Conservation (phyloP, 2,113 vertebrate genomes). For the Clarias gariepinus region DNA sequence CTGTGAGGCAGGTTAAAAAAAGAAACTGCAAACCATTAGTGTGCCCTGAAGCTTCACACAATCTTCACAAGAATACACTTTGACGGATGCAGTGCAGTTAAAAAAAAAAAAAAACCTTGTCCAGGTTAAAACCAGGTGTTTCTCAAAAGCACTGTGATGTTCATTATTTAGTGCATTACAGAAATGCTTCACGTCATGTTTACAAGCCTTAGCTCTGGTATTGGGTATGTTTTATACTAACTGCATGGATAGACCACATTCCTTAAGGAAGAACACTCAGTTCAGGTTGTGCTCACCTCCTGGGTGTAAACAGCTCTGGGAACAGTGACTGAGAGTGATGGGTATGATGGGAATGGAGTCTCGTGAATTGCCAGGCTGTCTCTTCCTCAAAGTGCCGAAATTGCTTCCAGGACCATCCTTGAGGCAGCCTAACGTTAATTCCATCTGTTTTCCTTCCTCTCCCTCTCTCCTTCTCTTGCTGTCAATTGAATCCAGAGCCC, state of each 20-base stretch:
- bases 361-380: constrained; percentile 18
- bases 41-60: constrained; percentile 8
- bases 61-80: neutral
- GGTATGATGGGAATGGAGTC: constrained; percentile 13
- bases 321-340: neutral
- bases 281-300: neutral
- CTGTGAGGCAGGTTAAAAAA: constrained; percentile 46
- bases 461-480: constrained; percentile 15
- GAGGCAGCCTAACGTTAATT: constrained; percentile 43
- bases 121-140: constrained; percentile 25
- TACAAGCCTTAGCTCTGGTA: neutral
- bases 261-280: neutral
- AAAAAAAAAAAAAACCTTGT: constrained; percentile 5
- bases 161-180: neutral
- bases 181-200: neutral
- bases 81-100: constrained; percentile 1
- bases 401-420: constrained; percentile 50
- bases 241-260: neutral
- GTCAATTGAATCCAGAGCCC: constrained; percentile 47
- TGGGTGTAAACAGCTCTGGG: neutral
- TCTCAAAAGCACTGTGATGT: constrained; percentile 2
- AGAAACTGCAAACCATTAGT: constrained; percentile 41
- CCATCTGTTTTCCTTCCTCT: constrained; percentile 42
- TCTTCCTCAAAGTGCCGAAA: constrained; percentile 42
- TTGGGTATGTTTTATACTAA: neutral